These are phyloP conservation scores for Lasioglossum villosulum DNA, from an alignment of 2,888 invertebrate genomes.

Conservation along the genomic window DNA sequence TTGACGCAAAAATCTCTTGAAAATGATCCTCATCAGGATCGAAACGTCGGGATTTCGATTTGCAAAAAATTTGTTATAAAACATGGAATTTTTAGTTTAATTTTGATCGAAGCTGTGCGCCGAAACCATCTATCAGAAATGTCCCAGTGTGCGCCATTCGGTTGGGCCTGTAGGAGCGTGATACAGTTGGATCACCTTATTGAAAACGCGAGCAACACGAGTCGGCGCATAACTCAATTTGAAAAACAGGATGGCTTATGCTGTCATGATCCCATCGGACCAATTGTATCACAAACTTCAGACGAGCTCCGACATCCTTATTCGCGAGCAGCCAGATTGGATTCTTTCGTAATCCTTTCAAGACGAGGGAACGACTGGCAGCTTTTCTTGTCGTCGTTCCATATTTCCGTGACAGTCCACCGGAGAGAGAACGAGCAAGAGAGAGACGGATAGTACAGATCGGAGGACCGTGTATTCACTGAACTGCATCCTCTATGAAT, in stretches of 20 bases:
- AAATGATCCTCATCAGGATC: too few species aligned
- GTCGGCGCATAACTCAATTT: background rate
- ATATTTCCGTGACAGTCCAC: background rate
- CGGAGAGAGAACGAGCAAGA: background rate
- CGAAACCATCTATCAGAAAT: too few species aligned
- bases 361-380: background rate
- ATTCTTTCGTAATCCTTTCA: background rate
- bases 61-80: too few species aligned
- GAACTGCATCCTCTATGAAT: conserved; percentile 16
- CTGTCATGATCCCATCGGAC: background rate
- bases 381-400: conserved; percentile 4
- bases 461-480: background rate
- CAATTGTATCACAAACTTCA: conserved; percentile 1
- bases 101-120: too few species aligned
- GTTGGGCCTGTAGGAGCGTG: background rate
- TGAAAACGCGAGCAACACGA: background rate
- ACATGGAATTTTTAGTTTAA: too few species aligned
- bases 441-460: background rate
- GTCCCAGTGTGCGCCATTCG: background rate
- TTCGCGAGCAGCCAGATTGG: background rate
- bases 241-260: background rate
- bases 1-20: too few species aligned
- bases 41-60: too few species aligned
- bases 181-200: background rate
- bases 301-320: background rate